These are phyloP conservation scores for Cyprichromis sp. DNA, from an alignment of 2,113 vertebrate species.

Conservation along the genomic window DNA sequence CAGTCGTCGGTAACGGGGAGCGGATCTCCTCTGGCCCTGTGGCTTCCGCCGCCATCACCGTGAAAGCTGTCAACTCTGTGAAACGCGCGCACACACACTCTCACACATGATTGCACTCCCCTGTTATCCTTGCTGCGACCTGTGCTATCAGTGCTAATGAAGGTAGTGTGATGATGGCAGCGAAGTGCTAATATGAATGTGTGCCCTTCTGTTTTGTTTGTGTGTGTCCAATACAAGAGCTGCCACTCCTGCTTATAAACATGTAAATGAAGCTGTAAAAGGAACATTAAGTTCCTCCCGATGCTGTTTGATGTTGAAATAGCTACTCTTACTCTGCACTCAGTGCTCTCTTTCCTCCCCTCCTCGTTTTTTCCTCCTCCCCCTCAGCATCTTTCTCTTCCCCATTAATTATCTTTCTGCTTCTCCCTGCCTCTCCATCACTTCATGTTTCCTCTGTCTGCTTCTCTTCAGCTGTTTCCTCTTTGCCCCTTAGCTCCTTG, in stretches of 20 bases:
- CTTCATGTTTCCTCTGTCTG: neutral
- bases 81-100: neutral
- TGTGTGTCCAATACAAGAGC: neutral
- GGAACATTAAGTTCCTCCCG: conserved; percentile 22
- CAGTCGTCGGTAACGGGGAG: neutral
- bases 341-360: neutral
- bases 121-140: conserved; percentile 3
- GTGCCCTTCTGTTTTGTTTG: neutral
- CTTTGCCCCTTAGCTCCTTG: neutral
- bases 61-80: neutral
- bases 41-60: neutral
- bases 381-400: neutral
- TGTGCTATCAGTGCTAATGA: conserved; percentile 37
- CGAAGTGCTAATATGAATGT: neutral
- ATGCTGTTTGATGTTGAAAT: conserved; percentile 44
- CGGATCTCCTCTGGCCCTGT: neutral
- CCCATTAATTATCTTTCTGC: neutral
- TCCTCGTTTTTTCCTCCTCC: neutral
- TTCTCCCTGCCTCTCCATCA: neutral
- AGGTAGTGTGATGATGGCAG: neutral
- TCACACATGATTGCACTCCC: neutral
- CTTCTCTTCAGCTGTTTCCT: neutral
- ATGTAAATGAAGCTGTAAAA: conserved; percentile 48
- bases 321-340: neutral
- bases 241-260: conserved; percentile 32